A percentile compares a stretch with the other conserved stretches of the same genome.
Evolutionary conservation across 2,113 vertebrate genomes (phyloP).

Genomic region (Sylvia atricapilla): DNA sequence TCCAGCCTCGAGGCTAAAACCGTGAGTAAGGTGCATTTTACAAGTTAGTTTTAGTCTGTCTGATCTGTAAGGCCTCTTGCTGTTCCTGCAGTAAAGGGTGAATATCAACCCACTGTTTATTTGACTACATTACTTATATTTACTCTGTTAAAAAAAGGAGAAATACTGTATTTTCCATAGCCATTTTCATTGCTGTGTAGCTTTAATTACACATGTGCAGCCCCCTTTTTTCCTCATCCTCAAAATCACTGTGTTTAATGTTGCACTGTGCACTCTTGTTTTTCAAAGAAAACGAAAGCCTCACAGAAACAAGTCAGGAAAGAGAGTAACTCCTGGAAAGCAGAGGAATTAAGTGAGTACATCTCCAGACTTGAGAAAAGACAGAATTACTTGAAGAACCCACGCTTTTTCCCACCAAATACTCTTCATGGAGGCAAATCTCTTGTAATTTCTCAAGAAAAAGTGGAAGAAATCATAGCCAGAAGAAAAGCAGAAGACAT

Average conservation of each 20-base stretch:
- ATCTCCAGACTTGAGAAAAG: constrained; percentile 70
- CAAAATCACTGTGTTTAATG: background rate
- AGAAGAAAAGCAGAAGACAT: background rate
- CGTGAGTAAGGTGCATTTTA: constrained; percentile 15
- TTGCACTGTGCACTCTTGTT: background rate
- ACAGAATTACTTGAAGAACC: constrained; percentile 83
- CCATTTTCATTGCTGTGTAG: background rate
- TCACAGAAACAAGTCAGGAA: constrained; percentile 55
- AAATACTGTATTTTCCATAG: background rate
- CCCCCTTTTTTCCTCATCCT: background rate
- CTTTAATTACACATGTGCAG: background rate
- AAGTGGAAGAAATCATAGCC: background rate
- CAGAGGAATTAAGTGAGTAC: constrained; percentile 52
- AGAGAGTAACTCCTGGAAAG: constrained; percentile 23
- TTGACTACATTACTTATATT: background rate
- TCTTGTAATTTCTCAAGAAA: constrained; percentile 72
- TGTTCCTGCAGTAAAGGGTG: background rate
- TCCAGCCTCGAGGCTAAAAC: background rate
- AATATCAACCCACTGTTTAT: background rate
- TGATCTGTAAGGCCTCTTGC: background rate
- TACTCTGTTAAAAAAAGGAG: background rate
- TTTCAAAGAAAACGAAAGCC: constrained; percentile 53
- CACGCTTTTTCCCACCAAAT: constrained; percentile 82
- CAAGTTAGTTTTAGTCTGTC: background rate
- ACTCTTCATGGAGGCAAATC: constrained; percentile 74